Conservation (phyloP, 2,797 vertebrate species). For the Halcyon smyrnensis region DNA sequence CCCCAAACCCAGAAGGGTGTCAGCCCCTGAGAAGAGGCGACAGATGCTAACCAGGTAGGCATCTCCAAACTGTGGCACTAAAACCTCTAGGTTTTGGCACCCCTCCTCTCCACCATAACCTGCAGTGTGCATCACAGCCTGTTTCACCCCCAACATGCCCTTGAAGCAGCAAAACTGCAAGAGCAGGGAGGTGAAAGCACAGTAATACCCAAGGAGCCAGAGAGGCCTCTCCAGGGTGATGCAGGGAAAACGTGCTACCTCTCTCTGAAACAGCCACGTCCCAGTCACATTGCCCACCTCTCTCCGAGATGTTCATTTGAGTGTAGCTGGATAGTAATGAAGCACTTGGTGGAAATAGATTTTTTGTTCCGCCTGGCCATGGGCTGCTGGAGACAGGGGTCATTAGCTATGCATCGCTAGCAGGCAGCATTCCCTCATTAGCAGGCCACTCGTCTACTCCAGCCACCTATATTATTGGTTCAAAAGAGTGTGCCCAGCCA, state of each 20-base stretch:
- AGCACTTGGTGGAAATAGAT: not conserved
- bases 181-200: not conserved
- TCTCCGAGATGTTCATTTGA: not conserved
- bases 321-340: not conserved
- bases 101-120: not conserved
- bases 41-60: not conserved
- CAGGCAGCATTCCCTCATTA: slow-evolving; percentile 62
- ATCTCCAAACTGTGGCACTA: not conserved
- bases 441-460: not conserved
- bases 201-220: not conserved
- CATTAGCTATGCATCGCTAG: slow-evolving; percentile 51
- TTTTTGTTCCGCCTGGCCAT: not conserved
- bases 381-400: not conserved
- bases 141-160: not conserved
- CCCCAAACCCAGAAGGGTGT: not conserved
- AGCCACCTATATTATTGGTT: slow-evolving; percentile 55
- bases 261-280: not conserved
- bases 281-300: not conserved
- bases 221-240: not conserved
- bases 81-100: not conserved
- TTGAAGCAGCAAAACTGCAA: not conserved
- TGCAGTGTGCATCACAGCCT: not conserved
- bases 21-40: not conserved
- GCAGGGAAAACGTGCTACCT: accelerated
- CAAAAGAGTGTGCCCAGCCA: slow-evolving; percentile 41